A percentile compares a stretch with the other conserved stretches of the same genome.
phyloP scores from a whole-genome alignment of 2,888 invertebrate genomes.

The Lottia scabra region DNA sequence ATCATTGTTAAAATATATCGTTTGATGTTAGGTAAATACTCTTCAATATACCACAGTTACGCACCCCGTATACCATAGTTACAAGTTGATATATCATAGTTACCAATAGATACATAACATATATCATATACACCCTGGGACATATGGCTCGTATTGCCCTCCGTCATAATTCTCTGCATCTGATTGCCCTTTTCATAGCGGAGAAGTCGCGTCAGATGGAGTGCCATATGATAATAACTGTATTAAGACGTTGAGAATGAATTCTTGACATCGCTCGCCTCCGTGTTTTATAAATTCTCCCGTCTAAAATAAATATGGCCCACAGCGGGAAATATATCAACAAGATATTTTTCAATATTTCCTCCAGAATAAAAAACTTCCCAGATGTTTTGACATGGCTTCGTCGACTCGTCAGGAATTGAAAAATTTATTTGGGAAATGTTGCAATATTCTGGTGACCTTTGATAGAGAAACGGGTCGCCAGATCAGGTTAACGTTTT shows the following conservation, averaged over 20 bases:
- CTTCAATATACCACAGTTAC: too few relatives aligned
- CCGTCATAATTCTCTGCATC: not conserved
- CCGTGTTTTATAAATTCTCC: not conserved
- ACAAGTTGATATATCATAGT: too few relatives aligned
- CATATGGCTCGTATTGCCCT: conserved; percentile 4
- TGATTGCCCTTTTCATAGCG: not conserved
- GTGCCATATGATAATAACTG: not conserved
- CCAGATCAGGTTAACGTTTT: not conserved
- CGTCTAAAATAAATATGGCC: not conserved
- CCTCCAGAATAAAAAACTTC: too few relatives aligned
- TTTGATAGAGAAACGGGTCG: not conserved
- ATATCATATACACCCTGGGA: not conserved
- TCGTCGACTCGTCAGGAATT: not conserved
- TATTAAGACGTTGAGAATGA: not conserved
- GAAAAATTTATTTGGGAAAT: not conserved
- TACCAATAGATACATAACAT: not conserved
- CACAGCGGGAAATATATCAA: not conserved
- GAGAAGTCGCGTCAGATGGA: not conserved
- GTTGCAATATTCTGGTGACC: conserved; percentile 1
- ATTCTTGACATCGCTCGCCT: not conserved
- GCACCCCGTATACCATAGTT: too few relatives aligned
- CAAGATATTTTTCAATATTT: too few relatives aligned
- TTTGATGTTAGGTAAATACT: too few relatives aligned
- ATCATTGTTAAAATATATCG: too few relatives aligned
- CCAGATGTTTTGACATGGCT: not conserved